A percentile compares a stretch with the other conserved stretches of the same genome.
Evolutionary conservation across 2,797 vertebrate genomes (phyloP).

Genomic region (Amniataba percoides): DNA sequence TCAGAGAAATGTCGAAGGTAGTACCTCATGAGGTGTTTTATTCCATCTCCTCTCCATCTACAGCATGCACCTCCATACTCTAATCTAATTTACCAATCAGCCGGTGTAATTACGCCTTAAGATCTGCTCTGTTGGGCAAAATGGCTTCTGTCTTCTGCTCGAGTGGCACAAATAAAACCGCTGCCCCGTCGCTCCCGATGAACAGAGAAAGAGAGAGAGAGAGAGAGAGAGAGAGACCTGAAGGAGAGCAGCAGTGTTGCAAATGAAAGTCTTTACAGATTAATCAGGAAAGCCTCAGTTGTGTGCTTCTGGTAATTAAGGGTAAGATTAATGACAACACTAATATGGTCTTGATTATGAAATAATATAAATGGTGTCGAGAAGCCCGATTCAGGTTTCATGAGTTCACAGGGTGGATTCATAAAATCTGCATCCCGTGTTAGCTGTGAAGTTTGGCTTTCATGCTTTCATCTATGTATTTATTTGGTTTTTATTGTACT

Average conservation of each 20-base stretch:
- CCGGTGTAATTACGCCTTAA: constrained; percentile 73
- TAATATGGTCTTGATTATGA: constrained; percentile 46
- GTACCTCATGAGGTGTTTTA: constrained; percentile 16
- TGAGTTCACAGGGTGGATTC: constrained; percentile 20
- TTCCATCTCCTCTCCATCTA: constrained; percentile 33
- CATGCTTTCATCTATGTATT: not conserved
- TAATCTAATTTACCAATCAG: constrained; percentile 83
- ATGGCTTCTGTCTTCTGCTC: constrained; percentile 74
- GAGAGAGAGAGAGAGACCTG: constrained; percentile 28
- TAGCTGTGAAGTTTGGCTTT: not conserved
- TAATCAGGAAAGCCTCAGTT: constrained; percentile 64
- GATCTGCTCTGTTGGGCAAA: constrained; percentile 74
- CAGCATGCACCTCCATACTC: constrained; percentile 65
- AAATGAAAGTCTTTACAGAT: constrained; percentile 69
- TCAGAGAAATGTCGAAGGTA: not conserved
- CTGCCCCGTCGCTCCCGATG: constrained; percentile 40
- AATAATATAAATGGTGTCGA: constrained; percentile 37
- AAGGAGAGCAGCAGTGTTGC: constrained; percentile 42
- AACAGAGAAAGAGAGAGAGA: constrained; percentile 38
- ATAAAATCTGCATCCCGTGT: constrained; percentile 11
- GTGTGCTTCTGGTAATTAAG: constrained; percentile 76
- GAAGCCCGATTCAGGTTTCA: constrained; percentile 36
- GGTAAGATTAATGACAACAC: constrained; percentile 68
- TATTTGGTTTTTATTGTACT: not conserved
- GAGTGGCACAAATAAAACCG: constrained; percentile 70